Base-by-base conservation (phyloP, 92 coral and sea anemone genomes). In the Palythoa grandiflora region DNA sequence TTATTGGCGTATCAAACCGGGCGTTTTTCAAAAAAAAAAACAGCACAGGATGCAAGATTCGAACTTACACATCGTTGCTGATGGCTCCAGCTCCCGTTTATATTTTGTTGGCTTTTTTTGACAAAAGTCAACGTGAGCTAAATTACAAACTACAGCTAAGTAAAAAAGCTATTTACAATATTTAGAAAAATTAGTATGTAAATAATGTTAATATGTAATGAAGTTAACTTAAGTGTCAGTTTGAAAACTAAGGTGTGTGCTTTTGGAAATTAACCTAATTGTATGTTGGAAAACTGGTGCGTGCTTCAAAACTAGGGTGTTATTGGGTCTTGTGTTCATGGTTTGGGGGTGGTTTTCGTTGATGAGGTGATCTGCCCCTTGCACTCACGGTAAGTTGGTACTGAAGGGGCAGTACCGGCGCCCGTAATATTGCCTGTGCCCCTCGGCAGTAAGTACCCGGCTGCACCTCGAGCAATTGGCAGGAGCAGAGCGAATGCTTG, bases 391-490 rank as follows among this genome's bases (percentile, higher is more conserved):
- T n/a, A n/a, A n/a, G n/a, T n/a, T n/a, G n/a, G n/a, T n/a, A n/a
- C n/a, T 72, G 48, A 36, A 9, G 4, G 37, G 73, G 73, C 73
- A 72, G 17, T 38, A 72, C 77, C 77, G 12, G 77, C 51, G 77
- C 48, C 77, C 77, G 77, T 72, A 72, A 17, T 39, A 72, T 39
- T 72, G 77, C 52, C 53, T 14, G 77, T 72, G 77, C 1, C 48
- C 47, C 48, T 37, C 77, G 48, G 47, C 40, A 3, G 10, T 72
- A n/a, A n/a, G n/a, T n/a, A n/a, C 51, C 77, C 40, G 47, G 19
- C 57, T 11, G 57, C 59, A 75, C 59, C 19, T 75, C 9, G 55
- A 47, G 53, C 79, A 75, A 3, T 75, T 75, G 11, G 51, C 57
- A 47, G 79, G 57, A 40, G 79, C 35, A 14, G 76, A 38, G 10